phyloP scores from a whole-genome alignment of 2,113 vertebrate genomes.

The Cryptoleucopteryx plumbea region DNA sequence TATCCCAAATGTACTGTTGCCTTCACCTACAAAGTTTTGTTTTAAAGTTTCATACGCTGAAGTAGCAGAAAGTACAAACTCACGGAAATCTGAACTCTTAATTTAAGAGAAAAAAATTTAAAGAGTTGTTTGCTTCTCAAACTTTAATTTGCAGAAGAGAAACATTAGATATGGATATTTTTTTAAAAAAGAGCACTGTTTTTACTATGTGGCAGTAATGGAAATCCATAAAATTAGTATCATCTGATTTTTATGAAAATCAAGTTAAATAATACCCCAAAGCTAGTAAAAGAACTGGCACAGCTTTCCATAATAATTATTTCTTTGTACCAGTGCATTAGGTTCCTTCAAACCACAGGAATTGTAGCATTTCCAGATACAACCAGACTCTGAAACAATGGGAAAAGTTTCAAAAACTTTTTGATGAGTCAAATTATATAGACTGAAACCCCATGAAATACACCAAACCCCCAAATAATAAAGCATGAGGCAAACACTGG shows the following conservation, averaged over 20 bases:
- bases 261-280: slow-evolving; percentile 13
- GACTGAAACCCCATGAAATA: background rate
- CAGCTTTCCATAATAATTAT: background rate
- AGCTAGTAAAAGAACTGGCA: slow-evolving; percentile 30
- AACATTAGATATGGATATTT: background rate
- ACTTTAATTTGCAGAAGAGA: slow-evolving; percentile 26
- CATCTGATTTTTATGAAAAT: slow-evolving; percentile 47
- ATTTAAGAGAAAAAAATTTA: background rate
- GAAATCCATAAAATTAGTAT: slow-evolving; percentile 35
- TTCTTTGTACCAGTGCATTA: background rate
- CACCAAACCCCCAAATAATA: background rate
- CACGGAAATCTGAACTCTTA: slow-evolving; percentile 3
- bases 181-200: background rate
- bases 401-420: background rate
- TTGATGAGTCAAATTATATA: background rate
- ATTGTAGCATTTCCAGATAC: background rate
- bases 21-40: background rate
- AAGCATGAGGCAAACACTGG: background rate
- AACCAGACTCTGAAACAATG: background rate
- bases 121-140: slow-evolving; percentile 5
- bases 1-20: background rate
- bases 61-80: slow-evolving; percentile 25
- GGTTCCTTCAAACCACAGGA: slow-evolving; percentile 15
- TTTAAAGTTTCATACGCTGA: background rate
- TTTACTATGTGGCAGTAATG: slow-evolving; percentile 7